Conservation (phyloP, 1,140 invertebrate genomes). For the Brachionus paranguensis region DNA sequence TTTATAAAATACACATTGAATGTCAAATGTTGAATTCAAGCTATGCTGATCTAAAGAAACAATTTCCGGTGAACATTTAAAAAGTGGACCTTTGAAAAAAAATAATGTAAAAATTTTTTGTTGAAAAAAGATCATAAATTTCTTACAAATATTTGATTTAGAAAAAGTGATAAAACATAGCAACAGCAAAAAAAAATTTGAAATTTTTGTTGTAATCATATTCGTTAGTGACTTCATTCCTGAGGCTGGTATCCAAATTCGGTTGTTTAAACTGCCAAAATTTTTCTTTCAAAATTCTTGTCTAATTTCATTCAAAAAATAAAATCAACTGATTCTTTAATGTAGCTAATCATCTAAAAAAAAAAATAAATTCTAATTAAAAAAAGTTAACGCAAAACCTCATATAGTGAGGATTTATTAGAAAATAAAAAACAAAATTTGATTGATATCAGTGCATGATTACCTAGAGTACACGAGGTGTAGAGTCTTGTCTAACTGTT, state of each 20-base stretch:
- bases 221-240: neutral
- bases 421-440: neutral
- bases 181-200: neutral
- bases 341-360: neutral
- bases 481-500: neutral
- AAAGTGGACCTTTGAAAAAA: neutral
- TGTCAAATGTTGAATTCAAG: slow-evolving; percentile 6
- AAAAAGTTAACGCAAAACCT: neutral
- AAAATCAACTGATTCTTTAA: neutral
- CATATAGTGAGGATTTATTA: neutral
- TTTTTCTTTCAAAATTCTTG: neutral
- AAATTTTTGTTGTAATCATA: neutral
- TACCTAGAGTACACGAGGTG: neutral
- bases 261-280: neutral
- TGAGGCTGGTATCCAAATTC: neutral
- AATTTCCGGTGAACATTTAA: slow-evolving; percentile 35
- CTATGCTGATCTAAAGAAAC: neutral
- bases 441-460: neutral
- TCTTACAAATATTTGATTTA: neutral
- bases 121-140: neutral
- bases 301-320: neutral
- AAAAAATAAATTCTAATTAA: neutral
- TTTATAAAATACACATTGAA: slow-evolving; percentile 2
- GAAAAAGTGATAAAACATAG: neutral
- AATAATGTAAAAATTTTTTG: neutral